Percentiles rank a stretch among this genome's conserved stretches.
These are phyloP conservation scores for Excalfactoria chinensis DNA, from an alignment of 2,113 vertebrate species.

Conservation along the genomic window DNA sequence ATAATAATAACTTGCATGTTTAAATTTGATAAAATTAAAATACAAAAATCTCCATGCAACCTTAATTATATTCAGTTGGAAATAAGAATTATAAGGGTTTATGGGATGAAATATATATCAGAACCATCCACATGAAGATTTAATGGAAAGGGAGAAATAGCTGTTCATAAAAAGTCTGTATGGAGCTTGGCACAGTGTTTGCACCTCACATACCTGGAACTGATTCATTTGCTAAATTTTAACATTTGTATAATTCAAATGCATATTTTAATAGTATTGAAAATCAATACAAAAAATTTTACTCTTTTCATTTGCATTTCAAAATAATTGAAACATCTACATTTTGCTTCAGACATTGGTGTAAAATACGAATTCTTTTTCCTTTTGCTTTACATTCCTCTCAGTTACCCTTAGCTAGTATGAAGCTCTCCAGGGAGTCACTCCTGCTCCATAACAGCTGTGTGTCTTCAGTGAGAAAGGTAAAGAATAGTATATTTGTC, in stretches of 20 bases:
- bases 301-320: neutral
- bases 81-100: neutral
- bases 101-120: neutral
- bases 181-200: neutral
- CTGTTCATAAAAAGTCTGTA: neutral
- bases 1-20: neutral
- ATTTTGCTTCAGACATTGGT: neutral
- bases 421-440: neutral
- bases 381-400: neutral
- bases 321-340: neutral
- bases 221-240: neutral
- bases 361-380: neutral
- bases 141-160: neutral
- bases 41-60: neutral
- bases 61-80: neutral
- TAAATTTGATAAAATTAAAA: neutral
- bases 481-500: neutral
- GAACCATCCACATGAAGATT: neutral
- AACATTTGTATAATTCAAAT: neutral
- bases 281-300: neutral
- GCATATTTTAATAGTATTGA: neutral
- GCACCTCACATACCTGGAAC: neutral
- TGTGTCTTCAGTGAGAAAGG: neutral
- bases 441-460: conserved; percentile 20
- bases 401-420: neutral